Percentiles rank a stretch among this genome's conserved stretches.
These are phyloP conservation scores for Protodeltote pygarga DNA, from an alignment of 2,888 invertebrate genomes.

Conservation along the genomic window DNA sequence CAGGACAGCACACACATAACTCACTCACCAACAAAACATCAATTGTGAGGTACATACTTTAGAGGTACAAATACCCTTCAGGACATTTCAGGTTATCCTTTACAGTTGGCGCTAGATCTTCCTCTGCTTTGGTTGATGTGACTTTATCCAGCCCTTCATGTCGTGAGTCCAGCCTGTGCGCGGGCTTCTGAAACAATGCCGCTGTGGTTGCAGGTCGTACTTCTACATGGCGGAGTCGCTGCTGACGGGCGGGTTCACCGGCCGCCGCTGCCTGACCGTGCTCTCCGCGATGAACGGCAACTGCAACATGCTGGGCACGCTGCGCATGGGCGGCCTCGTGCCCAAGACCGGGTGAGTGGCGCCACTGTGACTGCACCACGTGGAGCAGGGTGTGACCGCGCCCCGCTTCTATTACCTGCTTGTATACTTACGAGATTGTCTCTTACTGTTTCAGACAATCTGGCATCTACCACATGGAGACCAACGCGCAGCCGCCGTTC, in stretches of 20 bases:
- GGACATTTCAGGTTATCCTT: no score
- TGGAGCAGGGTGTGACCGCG: not conserved
- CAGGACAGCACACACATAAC: no score
- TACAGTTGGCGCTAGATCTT: no score
- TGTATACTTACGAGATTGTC: not conserved
- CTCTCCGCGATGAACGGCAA: conserved; percentile 48
- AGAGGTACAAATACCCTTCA: no score
- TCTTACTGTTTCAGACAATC: conserved; percentile 48
- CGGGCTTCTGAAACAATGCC: no score
- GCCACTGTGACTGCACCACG: not conserved
- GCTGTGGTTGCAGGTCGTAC: conserved; percentile 53
- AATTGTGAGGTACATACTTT: no score
- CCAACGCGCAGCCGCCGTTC: conserved; percentile 58
- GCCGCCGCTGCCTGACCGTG: conserved; percentile 48
- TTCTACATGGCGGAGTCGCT: conserved; percentile 62
- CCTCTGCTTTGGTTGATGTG: not conserved
- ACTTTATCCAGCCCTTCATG: not conserved
- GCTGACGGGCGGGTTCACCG: conserved; percentile 53
- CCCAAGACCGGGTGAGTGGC: conserved; percentile 63
- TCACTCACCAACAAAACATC: no score
- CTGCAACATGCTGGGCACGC: conserved; percentile 47
- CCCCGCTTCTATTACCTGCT: not conserved
- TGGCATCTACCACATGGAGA: conserved; percentile 57
- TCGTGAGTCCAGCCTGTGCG: no score
- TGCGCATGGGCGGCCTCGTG: conserved; percentile 60